A percentile compares a stretch with the other conserved stretches of the same genome.
Conservation (phyloP, 2,888 invertebrate genomes). For the Camptogramma bilineatum region DNA sequence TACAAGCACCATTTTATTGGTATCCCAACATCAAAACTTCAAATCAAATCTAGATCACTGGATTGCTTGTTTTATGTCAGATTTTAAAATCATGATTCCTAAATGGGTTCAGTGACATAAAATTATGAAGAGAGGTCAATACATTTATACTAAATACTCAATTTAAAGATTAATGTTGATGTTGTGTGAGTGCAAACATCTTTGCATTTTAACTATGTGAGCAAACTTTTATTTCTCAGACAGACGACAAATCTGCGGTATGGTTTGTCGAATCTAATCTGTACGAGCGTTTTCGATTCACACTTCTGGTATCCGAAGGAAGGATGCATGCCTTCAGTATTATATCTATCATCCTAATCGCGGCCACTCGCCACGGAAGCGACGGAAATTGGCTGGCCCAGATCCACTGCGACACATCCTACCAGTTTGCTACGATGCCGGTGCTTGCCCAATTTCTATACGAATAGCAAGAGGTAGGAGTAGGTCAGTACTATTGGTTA, state of each 20-base stretch:
- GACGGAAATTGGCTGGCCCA: constrained; percentile 65
- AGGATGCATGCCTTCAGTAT: constrained; percentile 31
- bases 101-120: too few relatives aligned
- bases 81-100: too few relatives aligned
- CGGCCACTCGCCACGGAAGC: constrained; percentile 54
- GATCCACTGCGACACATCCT: constrained; percentile 53
- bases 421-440: constrained; percentile 51
- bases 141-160: too few relatives aligned
- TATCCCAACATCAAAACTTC: too few relatives aligned
- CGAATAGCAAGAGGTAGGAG: neutral
- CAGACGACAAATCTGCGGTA: neutral
- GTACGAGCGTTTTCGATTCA: constrained; percentile 5
- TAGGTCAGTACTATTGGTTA: neutral
- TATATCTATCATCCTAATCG: constrained; percentile 50
- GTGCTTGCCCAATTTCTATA: constrained; percentile 22
- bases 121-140: too few relatives aligned
- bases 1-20: too few relatives aligned
- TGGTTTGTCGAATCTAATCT: constrained; percentile 4
- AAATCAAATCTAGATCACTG: too few relatives aligned
- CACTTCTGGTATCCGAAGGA: constrained; percentile 16
- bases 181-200: too few relatives aligned
- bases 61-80: too few relatives aligned
- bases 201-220: neutral
- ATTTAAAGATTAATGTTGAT: too few relatives aligned
- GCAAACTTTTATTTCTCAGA: neutral